Percentiles rank a stretch among this genome's conserved stretches.
Conservation (phyloP, 1,140 invertebrate species). For the Lerema accius region DNA sequence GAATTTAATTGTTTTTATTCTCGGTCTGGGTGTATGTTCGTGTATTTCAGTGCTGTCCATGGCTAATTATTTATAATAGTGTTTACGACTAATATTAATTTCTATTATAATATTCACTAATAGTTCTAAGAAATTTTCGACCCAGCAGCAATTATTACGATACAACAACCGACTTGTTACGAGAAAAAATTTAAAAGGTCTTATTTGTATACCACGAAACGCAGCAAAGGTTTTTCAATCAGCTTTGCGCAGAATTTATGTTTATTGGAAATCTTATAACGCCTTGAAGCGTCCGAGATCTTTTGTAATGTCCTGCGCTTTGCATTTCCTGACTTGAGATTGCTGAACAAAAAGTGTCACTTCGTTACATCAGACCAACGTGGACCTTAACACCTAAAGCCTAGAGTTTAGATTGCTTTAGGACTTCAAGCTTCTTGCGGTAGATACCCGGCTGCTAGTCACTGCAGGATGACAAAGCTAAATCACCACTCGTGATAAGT, state of each 20-base stretch:
- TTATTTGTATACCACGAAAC: neutral
- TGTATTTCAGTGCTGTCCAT: no score
- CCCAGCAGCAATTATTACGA: neutral
- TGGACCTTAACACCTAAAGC: slow-evolving; percentile 34
- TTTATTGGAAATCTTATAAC: slow-evolving; percentile 51
- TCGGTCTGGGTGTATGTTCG: no score
- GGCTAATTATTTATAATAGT: no score
- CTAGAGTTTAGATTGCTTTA: slow-evolving; percentile 59
- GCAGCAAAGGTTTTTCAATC: slow-evolving; percentile 23
- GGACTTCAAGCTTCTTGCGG: slow-evolving; percentile 37
- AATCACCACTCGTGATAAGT: slow-evolving; percentile 74
- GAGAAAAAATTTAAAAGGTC: neutral
- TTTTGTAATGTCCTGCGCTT: slow-evolving; percentile 54
- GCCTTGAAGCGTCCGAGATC: slow-evolving; percentile 48
- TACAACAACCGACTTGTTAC: neutral
- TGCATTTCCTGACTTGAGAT: slow-evolving; percentile 62
- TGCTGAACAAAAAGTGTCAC: slow-evolving; percentile 45
- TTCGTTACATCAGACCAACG: slow-evolving; percentile 1
- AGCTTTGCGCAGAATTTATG: slow-evolving; percentile 35
- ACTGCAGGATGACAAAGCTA: slow-evolving; percentile 65
- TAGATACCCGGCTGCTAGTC: slow-evolving; percentile 46
- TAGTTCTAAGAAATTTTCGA: neutral
- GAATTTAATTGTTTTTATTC: no score
- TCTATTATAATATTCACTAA: neutral
- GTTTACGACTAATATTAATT: no score